Evolutionary conservation across 2,888 invertebrate species (phyloP).

Genomic region (Andrena hattorfiana): DNA sequence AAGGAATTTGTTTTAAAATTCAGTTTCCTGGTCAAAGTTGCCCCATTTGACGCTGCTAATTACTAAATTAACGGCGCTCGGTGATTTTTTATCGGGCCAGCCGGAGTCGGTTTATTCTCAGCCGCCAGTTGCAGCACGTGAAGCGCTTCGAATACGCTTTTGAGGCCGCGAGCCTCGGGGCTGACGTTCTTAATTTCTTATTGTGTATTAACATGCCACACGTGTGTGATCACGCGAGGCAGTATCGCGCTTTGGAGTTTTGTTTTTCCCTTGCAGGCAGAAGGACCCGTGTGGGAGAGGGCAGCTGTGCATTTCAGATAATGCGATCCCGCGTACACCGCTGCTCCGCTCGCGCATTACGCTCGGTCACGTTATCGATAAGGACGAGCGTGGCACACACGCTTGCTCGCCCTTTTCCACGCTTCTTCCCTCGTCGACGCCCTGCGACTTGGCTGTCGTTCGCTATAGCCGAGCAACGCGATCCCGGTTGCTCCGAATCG

Average conservation of each 20-base stretch:
- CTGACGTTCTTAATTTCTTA: conserved; percentile 80
- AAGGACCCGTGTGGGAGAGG: conserved; percentile 80
- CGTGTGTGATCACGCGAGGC: conserved; percentile 80
- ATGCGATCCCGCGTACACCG: conserved; percentile 72
- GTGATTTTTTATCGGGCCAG: conserved; percentile 48
- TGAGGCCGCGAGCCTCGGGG: conserved; percentile 52
- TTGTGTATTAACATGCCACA: conserved; percentile 83
- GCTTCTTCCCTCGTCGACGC: conserved; percentile 38
- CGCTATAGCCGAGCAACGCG: too few relatives aligned
- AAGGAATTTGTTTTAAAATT: too few relatives aligned
- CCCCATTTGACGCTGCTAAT: conserved; percentile 20
- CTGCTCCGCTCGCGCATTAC: conserved; percentile 67
- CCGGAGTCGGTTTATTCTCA: conserved; percentile 42
- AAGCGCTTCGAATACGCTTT: conserved; percentile 45
- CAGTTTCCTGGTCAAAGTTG: too few relatives aligned
- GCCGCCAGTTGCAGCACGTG: conserved; percentile 58
- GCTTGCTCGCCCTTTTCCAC: conserved; percentile 39
- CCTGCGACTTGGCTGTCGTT: neutral
- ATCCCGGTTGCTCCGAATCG: neutral
- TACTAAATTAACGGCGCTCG: conserved; percentile 41
- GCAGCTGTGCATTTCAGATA: conserved; percentile 80
- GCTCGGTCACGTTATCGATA: conserved; percentile 75
- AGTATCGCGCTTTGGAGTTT: conserved; percentile 78
- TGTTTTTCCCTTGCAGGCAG: conserved; percentile 68
- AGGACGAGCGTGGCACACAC: conserved; percentile 40